phyloP scores from a whole-genome alignment of 2,113 vertebrate species.

The Channa argus region DNA sequence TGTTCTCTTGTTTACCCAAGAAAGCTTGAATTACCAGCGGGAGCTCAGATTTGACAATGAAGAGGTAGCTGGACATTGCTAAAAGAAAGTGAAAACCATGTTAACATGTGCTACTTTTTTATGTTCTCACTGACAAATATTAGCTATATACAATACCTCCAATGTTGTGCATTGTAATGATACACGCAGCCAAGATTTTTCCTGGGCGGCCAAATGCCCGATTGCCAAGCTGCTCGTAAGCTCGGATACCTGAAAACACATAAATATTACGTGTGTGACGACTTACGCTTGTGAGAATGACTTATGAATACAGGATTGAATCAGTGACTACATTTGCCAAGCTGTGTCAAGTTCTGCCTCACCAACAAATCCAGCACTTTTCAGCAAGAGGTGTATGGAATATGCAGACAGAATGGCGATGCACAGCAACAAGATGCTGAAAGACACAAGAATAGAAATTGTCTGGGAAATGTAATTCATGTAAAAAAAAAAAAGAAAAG shows the following conservation, averaged over 20 bases:
- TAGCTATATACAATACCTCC: constrained; percentile 71
- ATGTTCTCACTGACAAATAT: no score
- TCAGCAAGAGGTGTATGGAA: constrained; percentile 90
- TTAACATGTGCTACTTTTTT: constrained; percentile 56
- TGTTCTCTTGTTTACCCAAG: constrained; percentile 71
- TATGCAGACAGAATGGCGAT: constrained; percentile 89
- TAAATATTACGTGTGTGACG: not conserved
- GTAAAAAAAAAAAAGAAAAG: no score
- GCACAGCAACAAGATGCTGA: constrained; percentile 84
- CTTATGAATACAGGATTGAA: not conserved
- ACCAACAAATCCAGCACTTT: constrained; percentile 88
- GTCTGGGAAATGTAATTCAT: not conserved
- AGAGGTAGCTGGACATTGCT: constrained; percentile 94
- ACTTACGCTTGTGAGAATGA: not conserved
- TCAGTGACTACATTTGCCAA: not conserved
- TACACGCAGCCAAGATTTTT: constrained; percentile 83
- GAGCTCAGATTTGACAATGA: constrained; percentile 91
- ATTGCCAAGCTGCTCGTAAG: constrained; percentile 90
- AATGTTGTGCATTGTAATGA: constrained; percentile 90
- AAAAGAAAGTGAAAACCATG: constrained; percentile 23
- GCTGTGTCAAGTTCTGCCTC: constrained; percentile 13
- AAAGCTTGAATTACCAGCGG: constrained; percentile 89
- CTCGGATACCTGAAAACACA: constrained; percentile 83
- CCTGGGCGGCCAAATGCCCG: constrained; percentile 85
- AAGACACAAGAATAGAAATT: constrained; percentile 24